Base-by-base conservation (phyloP, 2,888 invertebrate species). In the Pammene aurita region DNA sequence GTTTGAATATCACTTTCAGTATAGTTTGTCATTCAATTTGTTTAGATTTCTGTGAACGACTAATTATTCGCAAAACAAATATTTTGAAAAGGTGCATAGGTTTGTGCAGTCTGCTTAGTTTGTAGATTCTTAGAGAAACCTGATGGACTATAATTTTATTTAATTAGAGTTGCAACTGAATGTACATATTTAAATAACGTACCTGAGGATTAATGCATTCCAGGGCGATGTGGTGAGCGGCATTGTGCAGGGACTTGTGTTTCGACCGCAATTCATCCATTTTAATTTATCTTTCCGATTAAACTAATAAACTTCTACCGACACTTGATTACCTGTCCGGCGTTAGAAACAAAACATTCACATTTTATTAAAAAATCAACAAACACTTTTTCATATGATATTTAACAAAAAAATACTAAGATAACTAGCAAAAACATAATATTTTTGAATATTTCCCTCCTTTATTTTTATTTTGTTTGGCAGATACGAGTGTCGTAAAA, bases 201-300 rank as follows among this genome's bases (percentile, higher is more conserved):
- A 91, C 91, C 89, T 91, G 90, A 70, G 90, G 86, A 77, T 90
- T 84, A 55, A 91, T 88, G 73, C 88, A 91, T 69, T 92, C 92
- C 71, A 92, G 73, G 26, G 89, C 90, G 58, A 90, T 91, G 72
- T 92, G 90, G 74, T 92, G 92, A 41, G 92, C 87, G 35, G 90
- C 85, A 78, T 72, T 89, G 72, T 90, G 91, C 66, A 90, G 80
- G 11, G 84, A 75, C 73, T 89, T 92, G 73, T 90, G 88, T 81
- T 90, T 91, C 16, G 84, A 82, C 26, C 88, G 81, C 67, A 88
- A 71, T 72, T 92, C 92, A 76, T 92, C 92, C 92, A 92, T 92
- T 74, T 72, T 71, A 65, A 58, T 26, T 58, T 46, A 41, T 52
- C 10, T 18, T 44, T 56, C 58, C 58, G 63, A 61, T 34, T 46